Evolutionary conservation across 30 jellyfish, hydroid and myxozoan genomes (phyloP), one percentile per base, ranked within the genome.

Genomic region (Aurelia coerulea): DNA sequence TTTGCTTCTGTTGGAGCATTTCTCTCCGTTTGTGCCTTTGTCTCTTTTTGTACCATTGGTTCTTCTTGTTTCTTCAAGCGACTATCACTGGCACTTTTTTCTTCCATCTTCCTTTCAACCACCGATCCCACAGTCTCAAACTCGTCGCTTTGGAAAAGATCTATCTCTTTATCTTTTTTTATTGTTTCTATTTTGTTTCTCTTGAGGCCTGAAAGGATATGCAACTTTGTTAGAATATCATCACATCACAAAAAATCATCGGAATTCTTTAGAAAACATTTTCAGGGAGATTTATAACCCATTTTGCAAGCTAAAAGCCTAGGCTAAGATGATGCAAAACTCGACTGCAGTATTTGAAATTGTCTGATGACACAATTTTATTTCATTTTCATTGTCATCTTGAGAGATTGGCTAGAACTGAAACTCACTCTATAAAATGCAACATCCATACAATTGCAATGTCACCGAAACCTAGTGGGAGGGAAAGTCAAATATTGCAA

Each of bases 71-170:
- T 83, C 50, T 5, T 39, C 39, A 23, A 3, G 62, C 34, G 39
- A 10, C 56, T 23, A 46, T 46, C 56, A 46, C 12, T 46, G 15
- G 56, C 56, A 1, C 56, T 46, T 46, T 46, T 60, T 60, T 15
- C 78, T 68, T 68, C 78, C 59, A 16, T 68, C 5, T 52, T 74
- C 9, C 95, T 56, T 73, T 86, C 95, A 11, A 86, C 68, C 23
- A 79, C 66, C 8, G 93, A 84, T 16, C 93, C 93, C 35, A 84
- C 88, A 16, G 93, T 84, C 32, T 84, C 93, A 67, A 84, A 84
- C 23, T 84, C 93, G 4, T 62, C 76, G 23, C 67, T 39, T 58
- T 71, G 52, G 15, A 73, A 51, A 6, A 62, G 49, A 35, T 84
- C 88, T 46, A 62, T 74, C 50, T 84, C 93, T 18, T 83, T 83